Conservation (phyloP, 1,140 invertebrate genomes). For the Dolichoris vasculosae region DNA sequence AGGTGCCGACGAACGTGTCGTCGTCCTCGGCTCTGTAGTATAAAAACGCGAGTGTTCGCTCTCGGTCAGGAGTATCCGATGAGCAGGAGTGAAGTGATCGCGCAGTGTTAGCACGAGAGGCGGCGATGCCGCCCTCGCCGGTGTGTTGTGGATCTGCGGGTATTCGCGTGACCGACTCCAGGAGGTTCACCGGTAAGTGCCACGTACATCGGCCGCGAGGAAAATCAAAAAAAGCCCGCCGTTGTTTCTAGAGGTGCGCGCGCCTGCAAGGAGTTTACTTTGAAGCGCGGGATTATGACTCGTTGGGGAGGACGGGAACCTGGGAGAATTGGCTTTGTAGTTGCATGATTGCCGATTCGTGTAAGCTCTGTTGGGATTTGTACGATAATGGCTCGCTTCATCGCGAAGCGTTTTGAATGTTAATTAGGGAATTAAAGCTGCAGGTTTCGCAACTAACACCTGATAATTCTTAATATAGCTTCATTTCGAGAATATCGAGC, state of each 20-base stretch:
- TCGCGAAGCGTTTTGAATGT: not conserved
- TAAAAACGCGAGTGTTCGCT: too few species aligned
- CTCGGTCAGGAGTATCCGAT: not conserved
- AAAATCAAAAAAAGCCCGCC: not conserved
- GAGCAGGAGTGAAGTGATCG: not conserved
- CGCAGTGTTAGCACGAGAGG: not conserved
- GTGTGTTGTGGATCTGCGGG: not conserved
- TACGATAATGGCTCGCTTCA: not conserved
- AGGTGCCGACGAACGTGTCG: too few species aligned
- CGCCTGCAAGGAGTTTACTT: not conserved
- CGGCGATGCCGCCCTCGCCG: not conserved
- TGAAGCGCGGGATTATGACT: not conserved
- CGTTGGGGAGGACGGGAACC: not conserved
- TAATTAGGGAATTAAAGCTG: not conserved
- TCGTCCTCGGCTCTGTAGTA: too few species aligned
- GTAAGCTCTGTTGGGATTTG: not conserved
- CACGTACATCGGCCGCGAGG: too few species aligned
- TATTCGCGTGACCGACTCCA: not conserved
- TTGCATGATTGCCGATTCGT: not conserved
- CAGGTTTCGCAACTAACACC: not conserved
- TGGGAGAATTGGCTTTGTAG: not conserved
- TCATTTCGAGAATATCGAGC: not conserved
- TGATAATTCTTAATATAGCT: not conserved
- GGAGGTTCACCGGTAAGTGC: not conserved
- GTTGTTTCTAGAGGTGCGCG: not conserved